Conservation (phyloP, 1,140 invertebrate genomes). For the Cydia strobilella region DNA sequence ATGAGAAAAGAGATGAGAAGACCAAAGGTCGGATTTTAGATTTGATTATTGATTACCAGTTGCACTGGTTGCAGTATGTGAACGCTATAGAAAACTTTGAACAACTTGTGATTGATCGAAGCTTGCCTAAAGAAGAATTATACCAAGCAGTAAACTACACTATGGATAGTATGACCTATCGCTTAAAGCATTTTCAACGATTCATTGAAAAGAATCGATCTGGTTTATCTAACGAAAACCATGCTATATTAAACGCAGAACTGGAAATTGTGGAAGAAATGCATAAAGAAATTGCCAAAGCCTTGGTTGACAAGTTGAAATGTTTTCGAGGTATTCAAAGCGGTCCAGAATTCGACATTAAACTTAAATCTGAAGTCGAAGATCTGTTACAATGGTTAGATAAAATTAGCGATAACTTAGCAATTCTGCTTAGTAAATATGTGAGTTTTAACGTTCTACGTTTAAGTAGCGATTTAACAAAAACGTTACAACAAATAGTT, state of each 20-base stretch:
- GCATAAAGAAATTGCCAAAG: slow-evolving; percentile 57
- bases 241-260: slow-evolving; percentile 56
- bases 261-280: slow-evolving; percentile 73
- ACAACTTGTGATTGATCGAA: slow-evolving; percentile 44
- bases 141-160: slow-evolving; percentile 62
- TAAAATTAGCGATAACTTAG: slow-evolving; percentile 62
- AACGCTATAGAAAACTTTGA: slow-evolving; percentile 65
- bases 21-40: slow-evolving; percentile 57
- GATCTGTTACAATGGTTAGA: slow-evolving; percentile 67
- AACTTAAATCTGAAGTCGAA: slow-evolving; percentile 49
- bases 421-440: slow-evolving; percentile 56
- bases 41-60: slow-evolving; percentile 63
- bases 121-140: slow-evolving; percentile 53
- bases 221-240: slow-evolving; percentile 50
- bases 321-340: slow-evolving; percentile 55
- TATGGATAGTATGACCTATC: slow-evolving; percentile 55
- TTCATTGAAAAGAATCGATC: slow-evolving; percentile 59
- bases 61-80: slow-evolving; percentile 65
- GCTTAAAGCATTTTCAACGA: slow-evolving; percentile 62
- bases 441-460: slow-evolving; percentile 57
- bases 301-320: slow-evolving; percentile 59
- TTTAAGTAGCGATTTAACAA: slow-evolving; percentile 60
- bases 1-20: slow-evolving; percentile 37
- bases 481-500: slow-evolving; percentile 68
- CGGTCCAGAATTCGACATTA: slow-evolving; percentile 57